A percentile compares a stretch with the other conserved stretches of the same genome.
These are phyloP conservation scores for Camponotus floridanus DNA, from an alignment of 1,140 invertebrate genomes.

Conservation along the genomic window DNA sequence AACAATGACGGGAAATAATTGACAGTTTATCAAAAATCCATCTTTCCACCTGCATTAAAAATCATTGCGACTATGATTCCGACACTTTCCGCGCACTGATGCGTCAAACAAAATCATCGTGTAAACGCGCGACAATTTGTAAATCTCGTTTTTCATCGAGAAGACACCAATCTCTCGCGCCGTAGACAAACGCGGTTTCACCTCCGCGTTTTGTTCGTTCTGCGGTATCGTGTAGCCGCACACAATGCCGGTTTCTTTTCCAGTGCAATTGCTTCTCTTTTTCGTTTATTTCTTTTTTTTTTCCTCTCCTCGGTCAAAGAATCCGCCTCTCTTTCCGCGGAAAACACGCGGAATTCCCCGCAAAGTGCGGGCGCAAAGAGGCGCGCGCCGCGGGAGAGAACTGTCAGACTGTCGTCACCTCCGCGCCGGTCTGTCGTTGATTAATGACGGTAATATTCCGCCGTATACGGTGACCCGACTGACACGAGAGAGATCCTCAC, in stretches of 20 bases:
- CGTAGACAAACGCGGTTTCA: slow-evolving; percentile 64
- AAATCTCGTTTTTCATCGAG: slow-evolving; percentile 57
- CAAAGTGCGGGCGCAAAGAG: slow-evolving; percentile 72
- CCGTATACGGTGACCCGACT: slow-evolving; percentile 73
- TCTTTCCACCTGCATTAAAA: not conserved
- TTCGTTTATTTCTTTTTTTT: slow-evolving; percentile 7
- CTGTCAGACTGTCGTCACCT: slow-evolving; percentile 77
- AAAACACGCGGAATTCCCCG: slow-evolving; percentile 71
- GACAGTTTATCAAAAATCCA: not conserved
- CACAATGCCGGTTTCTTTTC: slow-evolving; percentile 67
- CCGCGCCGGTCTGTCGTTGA: slow-evolving; percentile 74
- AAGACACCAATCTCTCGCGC: slow-evolving; percentile 42
- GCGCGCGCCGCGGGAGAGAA: slow-evolving; percentile 72
- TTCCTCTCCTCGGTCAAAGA: slow-evolving; percentile 30
- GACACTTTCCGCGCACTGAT: slow-evolving; percentile 17
- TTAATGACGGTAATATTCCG: slow-evolving; percentile 77
- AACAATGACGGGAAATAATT: not conserved
- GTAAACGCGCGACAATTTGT: slow-evolving; percentile 56
- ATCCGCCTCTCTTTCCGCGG: slow-evolving; percentile 69
- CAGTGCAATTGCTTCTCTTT: slow-evolving; percentile 37
- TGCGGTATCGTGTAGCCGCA: slow-evolving; percentile 56
- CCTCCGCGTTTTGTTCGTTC: slow-evolving; percentile 56
- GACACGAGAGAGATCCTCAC: slow-evolving; percentile 48
- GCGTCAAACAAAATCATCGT: slow-evolving; percentile 56
- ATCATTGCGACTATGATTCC: slow-evolving; percentile 28